phyloP scores from a whole-genome alignment of 2,797 vertebrate species.

The Phrynocephalus forsythii region DNA sequence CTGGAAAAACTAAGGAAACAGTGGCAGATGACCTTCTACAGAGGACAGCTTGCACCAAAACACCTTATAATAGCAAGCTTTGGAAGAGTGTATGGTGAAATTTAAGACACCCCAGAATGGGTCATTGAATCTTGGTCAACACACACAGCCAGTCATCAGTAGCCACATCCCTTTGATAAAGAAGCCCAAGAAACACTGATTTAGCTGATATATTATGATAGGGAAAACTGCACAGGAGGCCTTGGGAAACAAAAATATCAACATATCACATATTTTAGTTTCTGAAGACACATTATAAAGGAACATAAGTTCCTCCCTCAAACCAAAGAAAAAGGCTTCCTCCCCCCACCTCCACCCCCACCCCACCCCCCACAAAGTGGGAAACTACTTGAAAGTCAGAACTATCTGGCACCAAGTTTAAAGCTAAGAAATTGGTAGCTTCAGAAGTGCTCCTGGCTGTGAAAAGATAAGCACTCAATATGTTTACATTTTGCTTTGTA shows the following conservation, averaged over 20 bases:
- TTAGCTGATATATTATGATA: background rate
- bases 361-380: background rate
- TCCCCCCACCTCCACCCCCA: background rate
- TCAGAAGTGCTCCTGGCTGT: conserved; percentile 21
- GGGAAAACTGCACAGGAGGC: background rate
- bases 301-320: conserved; percentile 11
- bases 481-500: background rate
- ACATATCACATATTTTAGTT: background rate
- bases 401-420: background rate
- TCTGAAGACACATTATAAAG: background rate
- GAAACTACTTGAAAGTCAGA: background rate
- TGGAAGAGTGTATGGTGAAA: background rate
- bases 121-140: background rate
- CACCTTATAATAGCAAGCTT: background rate
- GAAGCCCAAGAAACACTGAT: background rate
- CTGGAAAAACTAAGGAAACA: background rate
- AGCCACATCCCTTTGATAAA: background rate
- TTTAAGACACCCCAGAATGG: background rate
- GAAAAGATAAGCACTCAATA: conserved; percentile 40
- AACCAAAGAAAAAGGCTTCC: background rate
- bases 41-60: background rate
- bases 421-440: background rate
- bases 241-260: no score
- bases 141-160: background rate
- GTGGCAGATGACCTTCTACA: background rate